phyloP scores from a whole-genome alignment of 2,888 invertebrate species.

The Blera fallax region DNA sequence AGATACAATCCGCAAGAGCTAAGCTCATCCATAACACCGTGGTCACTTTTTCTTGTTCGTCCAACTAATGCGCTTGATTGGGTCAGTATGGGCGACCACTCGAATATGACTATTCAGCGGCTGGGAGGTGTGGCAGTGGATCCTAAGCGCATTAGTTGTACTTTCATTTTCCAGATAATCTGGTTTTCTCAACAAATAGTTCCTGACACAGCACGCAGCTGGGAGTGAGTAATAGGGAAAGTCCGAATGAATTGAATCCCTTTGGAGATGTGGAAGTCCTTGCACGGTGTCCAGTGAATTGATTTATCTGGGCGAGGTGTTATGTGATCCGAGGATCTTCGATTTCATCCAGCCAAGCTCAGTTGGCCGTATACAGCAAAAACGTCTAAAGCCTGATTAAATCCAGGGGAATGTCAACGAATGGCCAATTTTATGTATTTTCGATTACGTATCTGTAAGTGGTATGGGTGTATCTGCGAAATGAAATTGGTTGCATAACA shows the following conservation, averaged over 20 bases:
- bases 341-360: background rate
- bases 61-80: background rate
- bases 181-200: background rate
- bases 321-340: slow-evolving; percentile 4
- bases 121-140: background rate
- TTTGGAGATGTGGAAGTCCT: background rate
- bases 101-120: background rate
- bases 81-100: background rate
- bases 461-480: background rate
- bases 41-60: slow-evolving; percentile 4
- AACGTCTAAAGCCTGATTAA: background rate
- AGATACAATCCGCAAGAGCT: slow-evolving; percentile 21
- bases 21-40: background rate
- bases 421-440: background rate
- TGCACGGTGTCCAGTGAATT: background rate
- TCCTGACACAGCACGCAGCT: background rate
- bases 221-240: background rate
- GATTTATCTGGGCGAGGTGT: slow-evolving; percentile 19
- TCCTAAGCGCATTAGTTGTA: slow-evolving; percentile 6
- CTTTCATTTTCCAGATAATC: slow-evolving; percentile 15
- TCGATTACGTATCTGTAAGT: slow-evolving; percentile 4
- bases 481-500: background rate
- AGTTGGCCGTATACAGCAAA: background rate
- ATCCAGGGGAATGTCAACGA: background rate
- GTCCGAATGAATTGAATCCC: background rate